Base-by-base conservation (phyloP, 2,888 invertebrate species). In the Sisyra nigra region DNA sequence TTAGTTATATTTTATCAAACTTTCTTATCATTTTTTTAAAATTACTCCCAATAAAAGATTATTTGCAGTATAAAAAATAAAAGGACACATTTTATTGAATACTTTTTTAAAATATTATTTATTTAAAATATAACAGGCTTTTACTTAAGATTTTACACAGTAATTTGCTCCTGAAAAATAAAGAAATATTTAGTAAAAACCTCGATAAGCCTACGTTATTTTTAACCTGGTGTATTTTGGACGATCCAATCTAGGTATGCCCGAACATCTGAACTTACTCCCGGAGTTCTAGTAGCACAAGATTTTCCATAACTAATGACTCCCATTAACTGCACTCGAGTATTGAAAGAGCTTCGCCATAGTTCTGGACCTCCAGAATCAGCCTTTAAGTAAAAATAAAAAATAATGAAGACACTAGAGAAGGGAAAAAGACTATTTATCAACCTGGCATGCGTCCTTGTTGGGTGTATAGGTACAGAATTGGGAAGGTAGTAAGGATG, bases 361-460 rank as follows among this genome's bases (percentile, higher is more conserved):
- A 74, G 51, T 0, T 66, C 44, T 0, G 76, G 75, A 0, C 76
- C 76, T 2, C 77, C 77, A 4, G 73, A 70, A 51, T 73, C 69
- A 46, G 55, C 53, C 57, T 61, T 52, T 41, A 47, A 51, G 3
- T 15, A 41, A 10, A n/a, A 6, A 40, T 40, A 14, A 29, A 41
- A 14, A 13, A n/a, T 30, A 30, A 15, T 30, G 10, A 29, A 7
- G 14, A 13, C 7, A 29, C 10, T 10, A 40, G 9, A 31, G 6
- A 17, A 40, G 24, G 3, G 31, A 39, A 11, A 29, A 18, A 24
- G n/a, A 40, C 10, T 32, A n/a, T 34, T 54, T 44, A 59, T 49
- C n/a, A n/a, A 75, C 76, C 66, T 73, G 72, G 50, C 77, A 77
- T 13, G 73, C 55, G 48, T 77, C 77, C 48, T 66, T 72, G 17